Percentiles rank a stretch among this genome's conserved stretches.
These are phyloP conservation scores for Brachyalestes nurse DNA, from an alignment of 2,797 vertebrate genomes.

Conservation along the genomic window DNA sequence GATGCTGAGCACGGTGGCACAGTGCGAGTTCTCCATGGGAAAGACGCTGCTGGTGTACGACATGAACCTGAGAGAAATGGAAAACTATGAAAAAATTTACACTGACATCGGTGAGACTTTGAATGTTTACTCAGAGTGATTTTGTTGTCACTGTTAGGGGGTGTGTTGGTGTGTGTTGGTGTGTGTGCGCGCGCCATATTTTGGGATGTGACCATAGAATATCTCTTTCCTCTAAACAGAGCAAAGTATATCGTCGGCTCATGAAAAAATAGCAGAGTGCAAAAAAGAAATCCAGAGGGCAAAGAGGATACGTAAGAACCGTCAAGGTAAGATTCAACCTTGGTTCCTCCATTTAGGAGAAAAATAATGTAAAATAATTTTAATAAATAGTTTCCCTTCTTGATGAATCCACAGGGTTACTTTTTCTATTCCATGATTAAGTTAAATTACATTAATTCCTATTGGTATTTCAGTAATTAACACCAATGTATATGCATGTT, in stretches of 20 bases:
- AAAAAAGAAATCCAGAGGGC: slow-evolving; percentile 98
- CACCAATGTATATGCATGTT: no score
- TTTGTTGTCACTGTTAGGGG: neutral
- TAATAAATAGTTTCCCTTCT: neutral
- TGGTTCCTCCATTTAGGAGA: neutral
- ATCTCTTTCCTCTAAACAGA: slow-evolving; percentile 71
- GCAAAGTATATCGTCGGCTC: slow-evolving; percentile 91
- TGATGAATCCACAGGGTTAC: neutral
- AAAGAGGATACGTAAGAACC: slow-evolving; percentile 97
- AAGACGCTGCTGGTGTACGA: slow-evolving; percentile 97
- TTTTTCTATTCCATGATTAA: neutral
- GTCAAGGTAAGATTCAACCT: slow-evolving; percentile 83
- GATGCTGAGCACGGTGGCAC: slow-evolving; percentile 92
- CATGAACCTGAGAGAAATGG: slow-evolving; percentile 99
- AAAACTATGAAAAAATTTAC: slow-evolving; percentile 97
- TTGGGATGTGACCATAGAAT: neutral
- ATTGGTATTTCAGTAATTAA: no score
- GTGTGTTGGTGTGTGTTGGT: neutral
- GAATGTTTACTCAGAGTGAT: neutral
- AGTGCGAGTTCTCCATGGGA: slow-evolving; percentile 98
- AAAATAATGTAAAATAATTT: neutral
- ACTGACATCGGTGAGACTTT: slow-evolving; percentile 87
- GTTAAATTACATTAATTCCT: no score
- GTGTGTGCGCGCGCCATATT: neutral
- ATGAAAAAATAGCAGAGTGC: slow-evolving; percentile 96